These are phyloP conservation scores for Trilocha varians DNA, from an alignment of 2,888 invertebrate genomes.

Conservation along the genomic window DNA sequence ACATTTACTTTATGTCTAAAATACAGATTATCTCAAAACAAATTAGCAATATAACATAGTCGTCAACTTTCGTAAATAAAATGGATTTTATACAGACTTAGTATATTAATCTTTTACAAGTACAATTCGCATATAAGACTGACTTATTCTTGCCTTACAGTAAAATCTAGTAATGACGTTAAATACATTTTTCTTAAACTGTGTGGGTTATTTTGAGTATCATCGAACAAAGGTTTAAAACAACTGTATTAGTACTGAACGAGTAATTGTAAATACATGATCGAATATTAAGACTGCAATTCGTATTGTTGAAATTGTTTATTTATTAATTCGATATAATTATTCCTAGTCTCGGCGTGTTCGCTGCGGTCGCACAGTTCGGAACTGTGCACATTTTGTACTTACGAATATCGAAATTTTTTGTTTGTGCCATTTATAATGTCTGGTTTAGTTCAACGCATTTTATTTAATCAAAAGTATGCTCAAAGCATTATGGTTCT, in stretches of 20 bases:
- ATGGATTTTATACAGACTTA: too few species aligned
- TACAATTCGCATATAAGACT: too few species aligned
- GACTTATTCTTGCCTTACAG: too few species aligned
- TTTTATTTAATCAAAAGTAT: neutral
- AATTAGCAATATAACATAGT: too few species aligned
- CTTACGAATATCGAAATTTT: conserved; percentile 27
- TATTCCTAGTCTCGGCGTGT: conserved; percentile 39
- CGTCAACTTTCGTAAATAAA: too few species aligned
- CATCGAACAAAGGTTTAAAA: too few species aligned
- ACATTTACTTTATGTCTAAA: too few species aligned
- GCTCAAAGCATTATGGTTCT: neutral
- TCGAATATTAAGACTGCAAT: conserved; percentile 31
- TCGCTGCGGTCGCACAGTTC: conserved; percentile 24
- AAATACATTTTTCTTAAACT: too few species aligned
- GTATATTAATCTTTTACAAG: too few species aligned
- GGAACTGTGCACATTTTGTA: conserved; percentile 19
- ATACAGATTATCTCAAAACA: too few species aligned
- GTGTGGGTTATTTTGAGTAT: too few species aligned
- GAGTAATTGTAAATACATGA: neutral
- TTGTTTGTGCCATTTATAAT: conserved; percentile 26
- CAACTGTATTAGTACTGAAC: neutral
- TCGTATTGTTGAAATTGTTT: conserved; percentile 34
- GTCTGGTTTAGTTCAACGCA: conserved; percentile 10
- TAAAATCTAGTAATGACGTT: too few species aligned
- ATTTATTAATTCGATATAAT: conserved; percentile 37